A percentile compares a stretch with the other conserved stretches of the same genome.
Evolutionary conservation across 2,113 vertebrate species (phyloP).

Genomic region (Suricata suricatta): DNA sequence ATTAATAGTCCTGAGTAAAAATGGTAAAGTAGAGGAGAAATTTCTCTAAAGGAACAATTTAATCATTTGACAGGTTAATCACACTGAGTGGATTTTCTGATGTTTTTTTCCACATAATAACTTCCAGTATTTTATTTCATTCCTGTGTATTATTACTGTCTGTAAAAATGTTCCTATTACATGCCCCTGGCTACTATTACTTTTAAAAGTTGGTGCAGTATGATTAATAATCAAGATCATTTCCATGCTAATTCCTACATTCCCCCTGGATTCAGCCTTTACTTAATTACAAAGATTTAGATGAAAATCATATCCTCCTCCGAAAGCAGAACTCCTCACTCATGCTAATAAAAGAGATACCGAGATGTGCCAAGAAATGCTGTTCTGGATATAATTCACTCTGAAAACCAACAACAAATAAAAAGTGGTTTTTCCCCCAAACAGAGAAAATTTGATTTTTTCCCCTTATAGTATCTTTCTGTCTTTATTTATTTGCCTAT

Average conservation of each 20-base stretch:
- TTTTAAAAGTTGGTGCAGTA: constrained; percentile 32
- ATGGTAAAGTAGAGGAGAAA: background rate
- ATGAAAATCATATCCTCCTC: background rate
- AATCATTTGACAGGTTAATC: background rate
- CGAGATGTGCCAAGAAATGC: background rate
- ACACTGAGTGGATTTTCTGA: background rate
- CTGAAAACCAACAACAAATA: constrained; percentile 7
- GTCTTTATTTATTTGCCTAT: background rate
- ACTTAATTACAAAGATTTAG: constrained; percentile 34
- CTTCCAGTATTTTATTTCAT: constrained; percentile 9
- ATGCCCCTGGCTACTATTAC: constrained; percentile 8
- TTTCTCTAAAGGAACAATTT: background rate
- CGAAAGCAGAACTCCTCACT: background rate
- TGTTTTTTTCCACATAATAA: background rate
- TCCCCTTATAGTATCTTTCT: background rate
- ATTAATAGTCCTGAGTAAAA: background rate
- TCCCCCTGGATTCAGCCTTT: background rate
- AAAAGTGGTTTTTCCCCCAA: background rate
- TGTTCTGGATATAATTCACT: background rate
- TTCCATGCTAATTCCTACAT: background rate
- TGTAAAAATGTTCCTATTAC: constrained; percentile 7
- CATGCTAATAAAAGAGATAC: background rate
- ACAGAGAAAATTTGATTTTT: background rate
- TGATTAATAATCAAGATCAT: constrained; percentile 31
- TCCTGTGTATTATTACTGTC: background rate